Evolutionary conservation across 2,797 vertebrate species (phyloP), one percentile per base, ranked within the genome.

Genomic region (Notolabrus celidotus): DNA sequence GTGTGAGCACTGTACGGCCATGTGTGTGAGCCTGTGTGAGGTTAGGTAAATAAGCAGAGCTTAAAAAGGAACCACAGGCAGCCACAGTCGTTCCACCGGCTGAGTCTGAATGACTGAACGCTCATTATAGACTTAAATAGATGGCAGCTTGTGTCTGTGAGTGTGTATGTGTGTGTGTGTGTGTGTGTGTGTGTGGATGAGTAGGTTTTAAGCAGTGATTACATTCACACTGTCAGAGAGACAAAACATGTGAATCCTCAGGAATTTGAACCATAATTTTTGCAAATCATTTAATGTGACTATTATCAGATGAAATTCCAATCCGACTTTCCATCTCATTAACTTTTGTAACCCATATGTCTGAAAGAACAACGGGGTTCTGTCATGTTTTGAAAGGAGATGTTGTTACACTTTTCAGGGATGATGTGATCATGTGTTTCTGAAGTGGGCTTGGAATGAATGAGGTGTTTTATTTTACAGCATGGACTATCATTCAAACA

Each of bases 121-220:
- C 82, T 90, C 90, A 92, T 92, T 93, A 93, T 92, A 72, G 89
- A 90, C 89, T 90, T 92, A 93, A 90, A 91, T 90, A 91, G 89
- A 91, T 86, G 88, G 85, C 84, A 86, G 71, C 70, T 80, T 64
- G 55, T 87, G 82, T 84, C 17, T 83, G 47, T 70, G 23, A 39
- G 74, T 70, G 55, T 72, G 54, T 55, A 52, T 66, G 61, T 60
- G 46, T 75, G 46, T 47, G 51, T 61, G 70, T 14, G 74, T 70
- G 55, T 73, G 55, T 56, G 52, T 61, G 65, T 60, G 43, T 75
- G 53, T 53, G 52, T 64, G 71, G 74, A 83, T 86, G 84, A 82
- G 81, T 76, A 65, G 77, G 66, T 64, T 80, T 82, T 84, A 82
- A 79, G 78, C 72, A 74, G 76, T 77, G 71, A 85, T 83, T 84